These are phyloP conservation scores for Popillia japonica DNA, from an alignment of 1,140 invertebrate species.

Conservation along the genomic window DNA sequence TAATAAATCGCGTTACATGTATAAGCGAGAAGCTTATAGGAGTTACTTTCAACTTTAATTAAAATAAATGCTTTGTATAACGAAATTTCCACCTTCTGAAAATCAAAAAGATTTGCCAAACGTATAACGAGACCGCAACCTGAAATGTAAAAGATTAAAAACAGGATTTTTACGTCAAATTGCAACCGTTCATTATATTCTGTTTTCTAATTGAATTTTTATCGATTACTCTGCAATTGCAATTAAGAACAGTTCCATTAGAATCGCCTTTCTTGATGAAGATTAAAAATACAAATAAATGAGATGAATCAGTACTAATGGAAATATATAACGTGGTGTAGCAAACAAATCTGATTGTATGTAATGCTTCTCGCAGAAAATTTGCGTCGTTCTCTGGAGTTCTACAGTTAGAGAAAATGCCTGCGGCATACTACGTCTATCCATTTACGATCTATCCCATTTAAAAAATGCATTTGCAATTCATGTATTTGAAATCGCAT, in stretches of 20 bases:
- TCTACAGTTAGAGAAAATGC: neutral
- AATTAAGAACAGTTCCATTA: neutral
- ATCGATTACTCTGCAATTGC: neutral
- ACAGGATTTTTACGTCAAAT: no score
- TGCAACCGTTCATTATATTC: no score
- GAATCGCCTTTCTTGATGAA: neutral
- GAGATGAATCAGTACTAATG: neutral
- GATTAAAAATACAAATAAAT: neutral
- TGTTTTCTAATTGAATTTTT: no score
- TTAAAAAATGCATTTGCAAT: conserved; percentile 6
- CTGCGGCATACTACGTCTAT: neutral
- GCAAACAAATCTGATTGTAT: neutral
- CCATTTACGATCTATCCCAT: neutral
- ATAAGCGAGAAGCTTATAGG: no score
- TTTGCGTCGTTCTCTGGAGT: neutral
- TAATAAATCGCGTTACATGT: no score
- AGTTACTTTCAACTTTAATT: no score
- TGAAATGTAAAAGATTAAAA: no score
- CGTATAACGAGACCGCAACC: no score
- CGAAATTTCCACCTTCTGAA: no score
- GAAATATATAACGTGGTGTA: neutral
- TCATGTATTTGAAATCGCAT: neutral
- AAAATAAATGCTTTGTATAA: no score
- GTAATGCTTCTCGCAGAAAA: neutral
- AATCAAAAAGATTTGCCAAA: no score